Conservation (phyloP, 1,140 invertebrate species). For the Drosophila nikananu region DNA sequence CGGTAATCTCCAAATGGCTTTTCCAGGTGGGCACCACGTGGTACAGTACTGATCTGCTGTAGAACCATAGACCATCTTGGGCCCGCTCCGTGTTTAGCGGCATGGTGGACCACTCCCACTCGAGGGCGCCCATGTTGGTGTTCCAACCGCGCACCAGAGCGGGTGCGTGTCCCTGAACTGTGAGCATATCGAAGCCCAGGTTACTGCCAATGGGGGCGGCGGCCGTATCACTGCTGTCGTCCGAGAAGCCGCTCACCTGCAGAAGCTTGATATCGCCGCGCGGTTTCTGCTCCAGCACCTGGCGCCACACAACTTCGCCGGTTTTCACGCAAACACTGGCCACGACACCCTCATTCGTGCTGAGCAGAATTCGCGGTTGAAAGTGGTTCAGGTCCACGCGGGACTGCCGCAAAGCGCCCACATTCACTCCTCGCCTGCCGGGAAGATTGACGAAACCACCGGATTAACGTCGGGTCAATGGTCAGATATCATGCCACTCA, state of each 20-base stretch:
- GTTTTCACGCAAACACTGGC: conserved; percentile 93
- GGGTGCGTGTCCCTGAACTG: conserved; percentile 90
- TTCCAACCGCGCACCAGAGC: conserved; percentile 92
- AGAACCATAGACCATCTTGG: conserved; percentile 87
- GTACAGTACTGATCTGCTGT: conserved; percentile 88
- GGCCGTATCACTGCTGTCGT: conserved; percentile 85
- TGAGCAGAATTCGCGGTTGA: conserved; percentile 92
- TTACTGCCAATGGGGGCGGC: conserved; percentile 72
- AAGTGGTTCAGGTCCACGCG: conserved; percentile 90
- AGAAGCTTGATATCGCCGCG: conserved; percentile 88
- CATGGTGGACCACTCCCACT: conserved; percentile 88
- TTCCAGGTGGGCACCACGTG: conserved; percentile 89
- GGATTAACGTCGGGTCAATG: conserved; percentile 41
- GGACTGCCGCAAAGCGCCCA: conserved; percentile 93
- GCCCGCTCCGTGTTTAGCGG: conserved; percentile 86
- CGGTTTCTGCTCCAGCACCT: conserved; percentile 90
- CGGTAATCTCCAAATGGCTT: conserved; percentile 90
- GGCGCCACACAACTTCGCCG: conserved; percentile 93
- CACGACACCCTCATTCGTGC: conserved; percentile 95
- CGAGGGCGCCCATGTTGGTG: conserved; percentile 88
- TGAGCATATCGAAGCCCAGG: conserved; percentile 88
- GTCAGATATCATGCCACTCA: conserved; percentile 85
- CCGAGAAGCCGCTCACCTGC: conserved; percentile 85
- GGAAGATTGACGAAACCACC: too few species aligned
- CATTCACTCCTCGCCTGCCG: conserved; percentile 92